These are phyloP conservation scores for Ptychodera flava DNA, from an alignment of 35 echinoderm and acorn worm genomes.

Conservation along the genomic window DNA sequence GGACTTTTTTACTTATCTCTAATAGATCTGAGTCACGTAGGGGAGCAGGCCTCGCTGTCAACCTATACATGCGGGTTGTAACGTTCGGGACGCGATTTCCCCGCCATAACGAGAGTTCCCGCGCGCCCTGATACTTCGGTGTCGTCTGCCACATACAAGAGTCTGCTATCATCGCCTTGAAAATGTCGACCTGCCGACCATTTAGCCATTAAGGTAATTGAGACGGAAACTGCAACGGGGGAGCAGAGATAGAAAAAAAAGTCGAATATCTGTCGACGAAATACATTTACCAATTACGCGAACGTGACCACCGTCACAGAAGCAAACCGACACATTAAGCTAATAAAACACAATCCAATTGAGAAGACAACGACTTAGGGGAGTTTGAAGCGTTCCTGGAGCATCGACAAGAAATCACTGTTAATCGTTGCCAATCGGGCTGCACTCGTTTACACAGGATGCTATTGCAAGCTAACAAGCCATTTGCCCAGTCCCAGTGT, in stretches of 20 bases:
- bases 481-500: neutral
- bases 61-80: too few species aligned
- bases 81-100: too few species aligned
- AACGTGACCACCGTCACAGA: neutral
- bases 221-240: neutral
- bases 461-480: neutral
- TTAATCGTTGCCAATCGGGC: neutral
- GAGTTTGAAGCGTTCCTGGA: neutral
- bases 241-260: neutral
- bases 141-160: too few species aligned
- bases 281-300: slow-evolving; percentile 1
- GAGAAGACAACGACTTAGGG: neutral
- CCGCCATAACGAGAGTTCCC: too few species aligned
- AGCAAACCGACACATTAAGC: neutral
- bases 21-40: too few species aligned
- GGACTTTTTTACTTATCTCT: too few species aligned
- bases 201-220: slow-evolving; percentile 1
- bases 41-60: too few species aligned
- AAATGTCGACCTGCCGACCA: neutral
- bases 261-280: neutral
- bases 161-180: neutral
- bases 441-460: neutral
- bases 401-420: neutral
- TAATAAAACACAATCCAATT: neutral
- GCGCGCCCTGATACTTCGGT: too few species aligned